A percentile compares a stretch with the other conserved stretches of the same genome.
Evolutionary conservation across 2,113 vertebrate species (phyloP).

Genomic region (Varanus komodoensis): DNA sequence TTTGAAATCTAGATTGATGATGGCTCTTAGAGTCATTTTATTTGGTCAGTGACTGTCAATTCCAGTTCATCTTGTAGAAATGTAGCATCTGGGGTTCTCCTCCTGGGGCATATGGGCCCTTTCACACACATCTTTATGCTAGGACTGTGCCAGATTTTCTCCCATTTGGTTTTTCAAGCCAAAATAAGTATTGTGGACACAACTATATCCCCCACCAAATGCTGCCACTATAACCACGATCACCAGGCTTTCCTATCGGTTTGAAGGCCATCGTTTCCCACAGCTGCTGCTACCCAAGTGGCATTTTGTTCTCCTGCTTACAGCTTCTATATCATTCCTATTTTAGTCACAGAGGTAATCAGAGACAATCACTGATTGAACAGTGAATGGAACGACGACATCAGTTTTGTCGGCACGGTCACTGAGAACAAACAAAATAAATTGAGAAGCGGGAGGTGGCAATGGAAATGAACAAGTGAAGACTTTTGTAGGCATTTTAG

Average conservation of each 20-base stretch:
- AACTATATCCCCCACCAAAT: background rate
- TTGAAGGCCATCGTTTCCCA: background rate
- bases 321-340: background rate
- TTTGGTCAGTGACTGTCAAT: background rate
- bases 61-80: background rate
- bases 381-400: background rate
- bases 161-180: background rate
- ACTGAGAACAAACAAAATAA: background rate
- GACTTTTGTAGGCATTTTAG: background rate
- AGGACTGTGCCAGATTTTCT: background rate
- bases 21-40: background rate
- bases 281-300: background rate
- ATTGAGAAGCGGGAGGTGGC: too few species aligned
- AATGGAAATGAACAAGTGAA: background rate
- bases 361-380: background rate
- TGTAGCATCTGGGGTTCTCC: background rate
- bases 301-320: background rate
- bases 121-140: background rate
- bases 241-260: background rate
- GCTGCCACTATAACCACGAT: background rate
- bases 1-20: background rate
- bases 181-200: background rate
- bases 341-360: background rate
- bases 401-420: background rate
- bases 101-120: background rate